Base-by-base conservation (phyloP, 2,113 vertebrate species). In the Toxotes chatareus region DNA sequence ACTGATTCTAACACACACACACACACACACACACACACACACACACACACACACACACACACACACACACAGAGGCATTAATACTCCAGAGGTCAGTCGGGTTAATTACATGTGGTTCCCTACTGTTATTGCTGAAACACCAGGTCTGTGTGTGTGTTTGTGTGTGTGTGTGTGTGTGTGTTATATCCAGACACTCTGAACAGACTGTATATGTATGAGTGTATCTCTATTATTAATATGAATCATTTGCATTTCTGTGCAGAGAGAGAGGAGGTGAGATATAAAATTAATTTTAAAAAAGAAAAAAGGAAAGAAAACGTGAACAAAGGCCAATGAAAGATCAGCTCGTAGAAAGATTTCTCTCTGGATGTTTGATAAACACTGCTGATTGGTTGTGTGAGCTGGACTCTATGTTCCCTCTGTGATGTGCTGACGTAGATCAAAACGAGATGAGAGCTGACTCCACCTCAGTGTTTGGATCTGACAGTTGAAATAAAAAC, bases 61-160 rank as follows among this genome's bases (percentile, higher is more conserved):
- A 64, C 49, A 49, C 61, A 68, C 62, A 71, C 72, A 73, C 46
- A 84, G 1, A 79, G 17, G 34, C 74, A 62, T 12, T 63, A 75
- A 87, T 60, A 68, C 82, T 46, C 53, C 72, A 53, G 63, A 76
- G 81, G 86, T 88, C 66, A 79, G 61, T 2, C 63, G 92, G 89
- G 96, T 96, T 97, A 97, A 97, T 97, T 97, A 96, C 96, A 96
- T 96, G 94, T 96, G 94, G 96, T 96, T 95, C 95, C 95, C 94
- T 91, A 93, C 94, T 95, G 82, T 56, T 73, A 57, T 73, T 83
- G 83, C 49, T 59, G 59, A 82, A 46, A 85, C 73, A 67, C 32
- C 62, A 47, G 13, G 16, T 38, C 6, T 21, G 11, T 71, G 19
- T 75, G 36, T 77, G 42, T 75, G 57, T 73, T 44, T 61, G 67